Conservation (phyloP, 2,888 invertebrate genomes). For the Mactromeris polynyma region DNA sequence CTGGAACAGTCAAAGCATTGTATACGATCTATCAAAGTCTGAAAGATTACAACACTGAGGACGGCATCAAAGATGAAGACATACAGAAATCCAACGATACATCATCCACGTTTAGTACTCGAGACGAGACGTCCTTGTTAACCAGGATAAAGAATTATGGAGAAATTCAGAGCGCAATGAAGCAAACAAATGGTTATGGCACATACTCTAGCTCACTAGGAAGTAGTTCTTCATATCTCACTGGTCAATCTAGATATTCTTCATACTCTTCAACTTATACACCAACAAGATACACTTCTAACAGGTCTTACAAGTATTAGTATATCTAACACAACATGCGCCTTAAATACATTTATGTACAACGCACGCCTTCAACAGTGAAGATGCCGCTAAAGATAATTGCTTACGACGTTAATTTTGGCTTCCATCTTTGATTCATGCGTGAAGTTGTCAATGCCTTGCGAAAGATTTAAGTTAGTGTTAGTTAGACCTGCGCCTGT, state of each 20-base stretch:
- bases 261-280: slow-evolving; percentile 36
- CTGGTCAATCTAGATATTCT: slow-evolving; percentile 1
- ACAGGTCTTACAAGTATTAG: slow-evolving; percentile 51
- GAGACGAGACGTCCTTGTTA: slow-evolving; percentile 73
- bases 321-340: neutral
- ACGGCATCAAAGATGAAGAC: slow-evolving; percentile 74
- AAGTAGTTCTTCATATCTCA: slow-evolving; percentile 5
- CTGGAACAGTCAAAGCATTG: slow-evolving; percentile 77
- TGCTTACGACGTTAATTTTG: no score
- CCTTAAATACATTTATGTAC: neutral
- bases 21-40: slow-evolving; percentile 76
- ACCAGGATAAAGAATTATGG: slow-evolving; percentile 78
- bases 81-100: slow-evolving; percentile 74
- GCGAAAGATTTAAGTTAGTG: no score
- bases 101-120: slow-evolving; percentile 73
- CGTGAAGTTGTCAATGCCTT: no score
- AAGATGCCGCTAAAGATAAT: no score
- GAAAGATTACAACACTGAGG: slow-evolving; percentile 71
- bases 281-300: slow-evolving; percentile 39
- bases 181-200: slow-evolving; percentile 37
- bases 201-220: slow-evolving; percentile 14
- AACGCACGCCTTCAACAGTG: no score
- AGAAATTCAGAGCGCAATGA: slow-evolving; percentile 67
- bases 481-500: no score
- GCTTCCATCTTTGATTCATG: no score